These are phyloP conservation scores for Diabrotica balteata DNA, from an alignment of 2,888 invertebrate genomes.

Conservation along the genomic window DNA sequence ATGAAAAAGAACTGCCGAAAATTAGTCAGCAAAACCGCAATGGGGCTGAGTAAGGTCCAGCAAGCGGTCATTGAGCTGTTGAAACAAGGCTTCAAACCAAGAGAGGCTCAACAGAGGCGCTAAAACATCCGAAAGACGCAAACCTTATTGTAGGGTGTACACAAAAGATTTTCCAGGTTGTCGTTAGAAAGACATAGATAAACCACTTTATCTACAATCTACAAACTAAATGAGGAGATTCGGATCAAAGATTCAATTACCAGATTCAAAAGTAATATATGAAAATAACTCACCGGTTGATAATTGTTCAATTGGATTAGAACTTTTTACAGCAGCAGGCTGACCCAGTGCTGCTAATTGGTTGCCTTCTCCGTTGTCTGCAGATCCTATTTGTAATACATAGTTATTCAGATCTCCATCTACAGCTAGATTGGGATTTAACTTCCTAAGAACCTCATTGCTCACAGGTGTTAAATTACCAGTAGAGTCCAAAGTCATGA, in stretches of 20 bases:
- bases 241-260: neutral
- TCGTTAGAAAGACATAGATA: too few relatives aligned
- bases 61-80: too few relatives aligned
- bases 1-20: neutral
- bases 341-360: slow-evolving; percentile 28
- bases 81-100: neutral
- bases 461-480: slow-evolving; percentile 76
- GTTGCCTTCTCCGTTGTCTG: slow-evolving; percentile 37
- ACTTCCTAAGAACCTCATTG: slow-evolving; percentile 70
- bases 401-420: slow-evolving; percentile 63
- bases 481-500: slow-evolving; percentile 75
- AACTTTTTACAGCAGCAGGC: slow-evolving; percentile 28
- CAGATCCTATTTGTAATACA: slow-evolving; percentile 64
- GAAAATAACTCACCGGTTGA: slow-evolving; percentile 22
- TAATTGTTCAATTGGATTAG: slow-evolving; percentile 23
- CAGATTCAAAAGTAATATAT: neutral
- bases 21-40: neutral
- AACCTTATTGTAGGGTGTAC: too few relatives aligned
- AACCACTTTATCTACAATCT: too few relatives aligned
- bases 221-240: too few relatives aligned
- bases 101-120: neutral
- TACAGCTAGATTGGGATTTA: slow-evolving; percentile 63
- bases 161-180: too few relatives aligned
- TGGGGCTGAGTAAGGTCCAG: neutral
- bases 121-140: neutral